phyloP scores from a whole-genome alignment of 2,113 vertebrate species.

The Bungarus multicinctus region DNA sequence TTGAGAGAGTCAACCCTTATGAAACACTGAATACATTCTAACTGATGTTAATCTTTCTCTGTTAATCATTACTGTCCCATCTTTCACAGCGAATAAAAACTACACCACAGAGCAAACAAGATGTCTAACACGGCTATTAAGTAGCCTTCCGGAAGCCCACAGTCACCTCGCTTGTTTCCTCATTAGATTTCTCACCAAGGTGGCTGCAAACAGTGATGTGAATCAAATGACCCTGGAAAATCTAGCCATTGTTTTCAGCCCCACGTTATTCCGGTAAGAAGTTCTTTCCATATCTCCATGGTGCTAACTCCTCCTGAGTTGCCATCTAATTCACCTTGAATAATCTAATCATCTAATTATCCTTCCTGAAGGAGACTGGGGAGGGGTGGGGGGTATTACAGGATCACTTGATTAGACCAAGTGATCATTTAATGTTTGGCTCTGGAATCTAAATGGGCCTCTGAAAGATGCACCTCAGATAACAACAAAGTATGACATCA shows the following conservation, averaged over 20 bases:
- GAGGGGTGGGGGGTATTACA: not conserved
- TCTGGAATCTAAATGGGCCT: not conserved
- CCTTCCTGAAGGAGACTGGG: slow-evolving; percentile 16
- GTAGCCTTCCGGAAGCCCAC: slow-evolving; percentile 63
- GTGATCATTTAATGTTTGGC: not conserved
- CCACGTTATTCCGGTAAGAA: slow-evolving; percentile 77
- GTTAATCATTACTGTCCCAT: not conserved
- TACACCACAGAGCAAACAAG: slow-evolving; percentile 51
- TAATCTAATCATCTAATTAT: not conserved
- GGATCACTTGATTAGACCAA: not conserved
- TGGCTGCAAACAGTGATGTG: slow-evolving; percentile 68
- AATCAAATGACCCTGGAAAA: slow-evolving; percentile 82
- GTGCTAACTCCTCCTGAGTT: not conserved
- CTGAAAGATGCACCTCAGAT: not conserved
- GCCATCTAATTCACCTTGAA: not conserved
- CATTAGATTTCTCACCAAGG: slow-evolving; percentile 71
- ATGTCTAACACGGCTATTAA: slow-evolving; percentile 62
- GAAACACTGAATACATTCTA: not conserved
- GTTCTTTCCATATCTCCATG: not conserved
- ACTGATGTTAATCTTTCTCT: not conserved
- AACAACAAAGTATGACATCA: not conserved
- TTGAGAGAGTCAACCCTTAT: not conserved
- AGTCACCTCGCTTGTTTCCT: slow-evolving; percentile 71
- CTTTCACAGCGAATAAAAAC: slow-evolving; percentile 50
- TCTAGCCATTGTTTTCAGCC: slow-evolving; percentile 77